phyloP scores from a whole-genome alignment of 64 coral and sea anemone genomes.

The Acropora tenuis region DNA sequence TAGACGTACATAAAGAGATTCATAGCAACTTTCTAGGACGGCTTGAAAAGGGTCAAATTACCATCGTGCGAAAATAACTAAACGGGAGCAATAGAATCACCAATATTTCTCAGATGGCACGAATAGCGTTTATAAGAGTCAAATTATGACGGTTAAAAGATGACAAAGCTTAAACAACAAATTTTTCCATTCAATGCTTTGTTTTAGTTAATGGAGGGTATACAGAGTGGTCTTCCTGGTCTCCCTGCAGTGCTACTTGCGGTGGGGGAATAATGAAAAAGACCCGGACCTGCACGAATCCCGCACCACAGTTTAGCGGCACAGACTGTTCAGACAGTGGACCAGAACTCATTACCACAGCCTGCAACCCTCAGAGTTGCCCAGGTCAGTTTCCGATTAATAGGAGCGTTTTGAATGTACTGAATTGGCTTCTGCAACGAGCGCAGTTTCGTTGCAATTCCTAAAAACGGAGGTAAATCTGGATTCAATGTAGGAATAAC shows the following conservation, averaged over 20 bases:
- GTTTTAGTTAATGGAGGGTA: slow-evolving; percentile 67
- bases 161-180: too few relatives aligned
- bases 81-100: too few relatives aligned
- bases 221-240: slow-evolving; percentile 65
- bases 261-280: slow-evolving; percentile 62
- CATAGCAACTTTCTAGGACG: too few relatives aligned
- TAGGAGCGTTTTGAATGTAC: not conserved
- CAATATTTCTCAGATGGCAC: too few relatives aligned
- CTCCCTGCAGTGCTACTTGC: slow-evolving; percentile 57
- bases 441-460: too few relatives aligned
- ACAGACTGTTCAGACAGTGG: slow-evolving; percentile 66
- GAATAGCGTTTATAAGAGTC: too few relatives aligned
- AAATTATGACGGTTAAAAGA: too few relatives aligned
- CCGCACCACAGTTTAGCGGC: slow-evolving; percentile 57
- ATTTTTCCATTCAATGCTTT: not conserved
- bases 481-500: too few relatives aligned
- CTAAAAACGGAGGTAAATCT: too few relatives aligned
- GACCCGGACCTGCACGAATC: slow-evolving; percentile 72
- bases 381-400: slow-evolving; percentile 50
- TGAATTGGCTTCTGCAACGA: too few relatives aligned
- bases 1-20: not conserved
- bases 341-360: slow-evolving; percentile 62
- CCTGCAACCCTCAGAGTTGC: slow-evolving; percentile 67
- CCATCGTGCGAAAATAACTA: too few relatives aligned
- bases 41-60: too few relatives aligned